Evolutionary conservation across 2,888 invertebrate species (phyloP).

Genomic region (Rhimphoctona megacephalus): DNA sequence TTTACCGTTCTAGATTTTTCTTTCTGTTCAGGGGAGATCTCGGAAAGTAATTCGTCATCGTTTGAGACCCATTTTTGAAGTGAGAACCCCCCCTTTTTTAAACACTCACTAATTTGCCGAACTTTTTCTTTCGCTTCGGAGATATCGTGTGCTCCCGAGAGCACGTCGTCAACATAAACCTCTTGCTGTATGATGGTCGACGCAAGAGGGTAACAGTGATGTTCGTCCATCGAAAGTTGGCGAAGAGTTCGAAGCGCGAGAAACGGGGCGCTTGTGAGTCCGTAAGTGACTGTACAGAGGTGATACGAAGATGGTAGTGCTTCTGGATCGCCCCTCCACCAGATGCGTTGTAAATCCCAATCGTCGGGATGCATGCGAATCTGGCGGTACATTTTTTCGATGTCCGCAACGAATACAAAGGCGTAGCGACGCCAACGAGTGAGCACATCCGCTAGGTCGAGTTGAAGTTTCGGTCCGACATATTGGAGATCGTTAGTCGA

Average conservation of each 20-base stretch:
- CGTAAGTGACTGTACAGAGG: conserved; percentile 33
- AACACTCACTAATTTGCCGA: not conserved
- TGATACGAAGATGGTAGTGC: not conserved
- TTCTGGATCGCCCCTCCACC: not conserved
- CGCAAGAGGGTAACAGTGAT: conserved; percentile 7
- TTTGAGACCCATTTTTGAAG: conserved; percentile 58
- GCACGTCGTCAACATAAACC: conserved; percentile 22
- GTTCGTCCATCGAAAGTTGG: conserved; percentile 19
- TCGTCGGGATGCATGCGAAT: conserved; percentile 74
- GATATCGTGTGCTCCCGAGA: not conserved
- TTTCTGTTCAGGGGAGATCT: conserved; percentile 7
- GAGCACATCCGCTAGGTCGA: conserved; percentile 34
- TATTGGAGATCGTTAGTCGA: conserved; percentile 30
- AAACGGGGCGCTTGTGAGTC: conserved; percentile 13
- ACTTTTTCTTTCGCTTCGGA: not conserved
- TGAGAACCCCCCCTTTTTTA: conserved; percentile 51
- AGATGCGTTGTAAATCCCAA: conserved; percentile 71
- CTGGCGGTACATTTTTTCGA: conserved; percentile 81
- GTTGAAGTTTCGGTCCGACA: conserved; percentile 13
- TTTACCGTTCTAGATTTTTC: not conserved
- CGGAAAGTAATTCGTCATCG: conserved; percentile 10
- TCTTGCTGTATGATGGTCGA: not conserved
- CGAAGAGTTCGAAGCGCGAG: conserved; percentile 23
- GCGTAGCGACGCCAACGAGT: conserved; percentile 27
- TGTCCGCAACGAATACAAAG: conserved; percentile 78